phyloP scores from a whole-genome alignment of 2,888 invertebrate genomes.

The Chrysolina oricalcia region DNA sequence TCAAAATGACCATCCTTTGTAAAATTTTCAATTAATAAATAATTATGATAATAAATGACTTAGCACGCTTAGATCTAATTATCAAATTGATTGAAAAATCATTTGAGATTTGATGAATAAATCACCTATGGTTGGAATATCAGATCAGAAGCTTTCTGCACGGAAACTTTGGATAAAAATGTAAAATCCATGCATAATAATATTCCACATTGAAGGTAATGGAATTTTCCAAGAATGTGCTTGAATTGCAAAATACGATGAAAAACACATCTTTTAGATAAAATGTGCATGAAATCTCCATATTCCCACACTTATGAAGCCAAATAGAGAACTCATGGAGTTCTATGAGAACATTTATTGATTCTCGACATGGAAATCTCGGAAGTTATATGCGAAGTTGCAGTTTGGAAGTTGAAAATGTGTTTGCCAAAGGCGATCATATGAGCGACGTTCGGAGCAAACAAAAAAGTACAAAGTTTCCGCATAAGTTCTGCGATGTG shows the following conservation, averaged over 20 bases:
- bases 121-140: neutral
- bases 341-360: conserved; percentile 29
- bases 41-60: too few relatives aligned
- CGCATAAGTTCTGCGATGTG: neutral
- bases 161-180: neutral
- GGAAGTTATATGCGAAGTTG: conserved; percentile 25
- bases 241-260: conserved; percentile 26
- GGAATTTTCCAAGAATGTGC: conserved; percentile 14
- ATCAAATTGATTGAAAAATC: too few relatives aligned
- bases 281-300: conserved; percentile 28
- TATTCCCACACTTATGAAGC: conserved; percentile 9
- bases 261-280: conserved; percentile 15
- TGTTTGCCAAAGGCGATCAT: conserved; percentile 22
- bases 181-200: neutral
- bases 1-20: too few relatives aligned
- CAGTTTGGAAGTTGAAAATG: conserved; percentile 33
- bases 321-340: conserved; percentile 8
- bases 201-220: neutral
- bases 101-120: neutral
- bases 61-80: too few relatives aligned
- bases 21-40: too few relatives aligned
- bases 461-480: conserved; percentile 14
- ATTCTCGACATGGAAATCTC: conserved; percentile 29
- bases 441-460: neutral
- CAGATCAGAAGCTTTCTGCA: neutral